phyloP scores from a whole-genome alignment of 2,888 invertebrate genomes.

The Stenoptilia bipunctidactyla region DNA sequence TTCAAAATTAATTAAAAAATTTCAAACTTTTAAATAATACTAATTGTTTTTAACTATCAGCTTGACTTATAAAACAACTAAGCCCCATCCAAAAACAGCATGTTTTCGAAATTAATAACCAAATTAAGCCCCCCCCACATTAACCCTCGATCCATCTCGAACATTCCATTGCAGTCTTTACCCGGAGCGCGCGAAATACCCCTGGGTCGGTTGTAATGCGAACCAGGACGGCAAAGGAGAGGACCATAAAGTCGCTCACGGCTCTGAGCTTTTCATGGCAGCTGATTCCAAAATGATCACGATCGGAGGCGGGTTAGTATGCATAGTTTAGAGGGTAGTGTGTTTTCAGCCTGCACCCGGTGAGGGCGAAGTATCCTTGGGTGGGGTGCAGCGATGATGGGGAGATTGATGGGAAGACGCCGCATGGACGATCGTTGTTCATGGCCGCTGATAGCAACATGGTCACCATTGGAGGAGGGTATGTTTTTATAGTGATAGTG shows the following conservation, averaged over 20 bases:
- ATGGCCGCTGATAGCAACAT: constrained; percentile 95
- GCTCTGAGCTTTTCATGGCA: constrained; percentile 95
- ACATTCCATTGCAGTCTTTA: constrained; percentile 67
- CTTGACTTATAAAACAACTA: no score
- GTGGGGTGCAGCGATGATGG: constrained; percentile 84
- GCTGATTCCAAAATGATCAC: constrained; percentile 95
- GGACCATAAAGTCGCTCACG: constrained; percentile 81
- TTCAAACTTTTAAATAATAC: no score
- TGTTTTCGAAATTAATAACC: no score
- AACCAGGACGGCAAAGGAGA: constrained; percentile 33
- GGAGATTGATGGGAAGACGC: constrained; percentile 28
- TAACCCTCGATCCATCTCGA: constrained; percentile 9
- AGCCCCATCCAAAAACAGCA: no score
- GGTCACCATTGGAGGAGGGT: constrained; percentile 97
- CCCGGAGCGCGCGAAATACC: constrained; percentile 91
- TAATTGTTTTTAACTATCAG: no score
- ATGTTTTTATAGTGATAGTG: constrained; percentile 43
- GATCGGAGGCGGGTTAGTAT: constrained; percentile 92
- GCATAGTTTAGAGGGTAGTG: not conserved
- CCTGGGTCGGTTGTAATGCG: constrained; percentile 87
- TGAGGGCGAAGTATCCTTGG: constrained; percentile 92
- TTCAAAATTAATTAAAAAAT: no score
- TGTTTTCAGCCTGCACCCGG: constrained; percentile 76
- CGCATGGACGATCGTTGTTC: constrained; percentile 88
- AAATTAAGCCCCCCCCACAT: not conserved